phyloP scores from a whole-genome alignment of 2,888 invertebrate genomes.

The Galeopsomyia nigrocyanea region DNA sequence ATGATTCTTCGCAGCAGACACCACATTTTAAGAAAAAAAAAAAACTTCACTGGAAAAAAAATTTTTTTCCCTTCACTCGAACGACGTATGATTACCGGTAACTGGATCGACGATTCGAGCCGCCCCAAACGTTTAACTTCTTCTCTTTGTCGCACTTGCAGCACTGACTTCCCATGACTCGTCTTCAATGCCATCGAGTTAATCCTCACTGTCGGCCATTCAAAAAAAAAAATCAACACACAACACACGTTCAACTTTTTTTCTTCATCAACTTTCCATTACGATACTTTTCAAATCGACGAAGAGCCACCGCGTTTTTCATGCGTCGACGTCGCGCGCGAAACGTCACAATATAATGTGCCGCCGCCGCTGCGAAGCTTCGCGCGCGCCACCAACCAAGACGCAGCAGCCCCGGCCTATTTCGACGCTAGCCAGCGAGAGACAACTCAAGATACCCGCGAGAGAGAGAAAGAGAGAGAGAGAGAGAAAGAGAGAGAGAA shows the following conservation, averaged over 20 bases:
- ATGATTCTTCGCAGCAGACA: background rate
- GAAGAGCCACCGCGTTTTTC: background rate
- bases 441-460: too few relatives aligned
- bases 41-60: background rate
- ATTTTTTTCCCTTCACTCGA: background rate
- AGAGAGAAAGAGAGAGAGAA: too few relatives aligned
- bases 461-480: too few relatives aligned
- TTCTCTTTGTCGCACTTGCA: constrained; percentile 67
- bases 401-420: constrained; percentile 43
- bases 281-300: background rate
- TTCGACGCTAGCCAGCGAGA: constrained; percentile 14
- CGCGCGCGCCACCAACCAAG: constrained; percentile 24
- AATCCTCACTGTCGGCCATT: constrained; percentile 2
- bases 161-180: constrained; percentile 66
- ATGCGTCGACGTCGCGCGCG: constrained; percentile 27
- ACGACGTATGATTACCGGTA: constrained; percentile 41
- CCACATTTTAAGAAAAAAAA: background rate
- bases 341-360: constrained; percentile 46
- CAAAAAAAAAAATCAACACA: too few relatives aligned
- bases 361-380: background rate
- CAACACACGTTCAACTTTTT: background rate
- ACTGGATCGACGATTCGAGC: constrained; percentile 56
- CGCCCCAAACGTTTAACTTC: constrained; percentile 54
- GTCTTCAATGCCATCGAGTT: constrained; percentile 14
- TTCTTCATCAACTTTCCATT: background rate